phyloP scores from a whole-genome alignment of 1,140 invertebrate genomes.

The Drosophila teissieri region DNA sequence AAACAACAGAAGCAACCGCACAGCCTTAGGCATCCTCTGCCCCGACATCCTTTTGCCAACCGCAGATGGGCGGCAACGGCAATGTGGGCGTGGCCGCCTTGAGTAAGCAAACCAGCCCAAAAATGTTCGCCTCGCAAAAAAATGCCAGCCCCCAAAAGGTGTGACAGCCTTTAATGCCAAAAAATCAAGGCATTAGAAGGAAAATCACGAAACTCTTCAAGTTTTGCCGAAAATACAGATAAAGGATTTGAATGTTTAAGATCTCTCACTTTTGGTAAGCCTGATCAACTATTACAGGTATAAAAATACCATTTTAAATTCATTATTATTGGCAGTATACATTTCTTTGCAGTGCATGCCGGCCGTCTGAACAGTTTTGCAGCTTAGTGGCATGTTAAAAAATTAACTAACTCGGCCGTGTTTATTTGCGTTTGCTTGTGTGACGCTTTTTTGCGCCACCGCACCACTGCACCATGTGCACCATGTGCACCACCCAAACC shows the following conservation, averaged over 20 bases:
- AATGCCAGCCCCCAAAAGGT: constrained; percentile 1
- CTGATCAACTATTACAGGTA: too few species aligned
- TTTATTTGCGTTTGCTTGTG: constrained; percentile 10
- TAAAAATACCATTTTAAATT: too few species aligned
- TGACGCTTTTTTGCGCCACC: constrained; percentile 15
- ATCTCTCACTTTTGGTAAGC: too few species aligned
- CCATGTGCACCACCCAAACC: background rate
- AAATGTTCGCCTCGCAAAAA: constrained; percentile 6
- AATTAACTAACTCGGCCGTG: constrained; percentile 29
- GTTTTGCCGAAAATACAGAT: constrained; percentile 1
- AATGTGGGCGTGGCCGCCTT: constrained; percentile 14
- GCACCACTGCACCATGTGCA: background rate
- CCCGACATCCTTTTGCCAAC: constrained; percentile 9
- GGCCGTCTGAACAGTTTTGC: constrained; percentile 11
- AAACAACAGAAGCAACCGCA: constrained; percentile 29
- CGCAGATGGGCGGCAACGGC: constrained; percentile 4
- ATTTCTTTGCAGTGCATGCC: background rate
- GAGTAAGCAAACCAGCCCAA: background rate
- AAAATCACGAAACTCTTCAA: constrained; percentile 7
- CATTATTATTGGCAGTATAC: too few species aligned
- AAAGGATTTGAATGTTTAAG: too few species aligned
- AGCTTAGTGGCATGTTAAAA: constrained; percentile 33
- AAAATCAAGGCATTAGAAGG: constrained; percentile 7
- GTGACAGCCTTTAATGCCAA: constrained; percentile 28
- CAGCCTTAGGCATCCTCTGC: constrained; percentile 35